Evolutionary conservation across 2,888 invertebrate species (phyloP).

Genomic region (Acleris literana): DNA sequence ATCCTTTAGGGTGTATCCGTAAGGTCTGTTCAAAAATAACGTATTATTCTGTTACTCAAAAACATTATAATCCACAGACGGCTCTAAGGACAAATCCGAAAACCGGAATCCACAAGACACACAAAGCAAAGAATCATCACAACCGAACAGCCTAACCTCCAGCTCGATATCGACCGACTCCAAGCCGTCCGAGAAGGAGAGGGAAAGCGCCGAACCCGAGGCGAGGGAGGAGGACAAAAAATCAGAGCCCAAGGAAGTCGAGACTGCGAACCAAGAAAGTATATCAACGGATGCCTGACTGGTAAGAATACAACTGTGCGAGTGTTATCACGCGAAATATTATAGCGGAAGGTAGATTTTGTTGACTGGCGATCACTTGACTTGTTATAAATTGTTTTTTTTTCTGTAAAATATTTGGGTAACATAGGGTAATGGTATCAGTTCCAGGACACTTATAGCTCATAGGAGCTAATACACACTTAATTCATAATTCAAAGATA

Average conservation of each 20-base stretch:
- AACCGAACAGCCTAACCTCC: constrained; percentile 73
- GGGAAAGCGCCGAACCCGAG: constrained; percentile 39
- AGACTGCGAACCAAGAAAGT: constrained; percentile 46
- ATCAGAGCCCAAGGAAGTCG: constrained; percentile 46
- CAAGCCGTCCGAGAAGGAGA: constrained; percentile 62
- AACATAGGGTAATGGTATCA: background rate
- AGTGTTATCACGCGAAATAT: constrained; percentile 57
- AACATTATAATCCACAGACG: constrained; percentile 46
- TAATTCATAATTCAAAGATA: too few species aligned
- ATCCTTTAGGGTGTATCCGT: too few species aligned
- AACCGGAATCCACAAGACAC: constrained; percentile 69
- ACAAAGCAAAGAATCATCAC: constrained; percentile 70
- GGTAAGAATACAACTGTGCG: constrained; percentile 57
- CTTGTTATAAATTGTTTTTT: background rate
- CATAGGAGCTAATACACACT: too few species aligned
- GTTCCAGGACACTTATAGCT: background rate
- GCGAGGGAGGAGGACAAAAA: constrained; percentile 45
- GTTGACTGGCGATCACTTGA: constrained; percentile 38
- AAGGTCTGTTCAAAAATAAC: background rate
- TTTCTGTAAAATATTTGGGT: background rate
- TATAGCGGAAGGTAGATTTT: constrained; percentile 55
- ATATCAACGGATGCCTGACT: constrained; percentile 71
- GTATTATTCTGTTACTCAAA: background rate
- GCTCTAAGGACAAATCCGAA: constrained; percentile 68
- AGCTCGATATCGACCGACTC: constrained; percentile 75